phyloP scores from a whole-genome alignment of 2,113 vertebrate species.

The Thermophis baileyi region DNA sequence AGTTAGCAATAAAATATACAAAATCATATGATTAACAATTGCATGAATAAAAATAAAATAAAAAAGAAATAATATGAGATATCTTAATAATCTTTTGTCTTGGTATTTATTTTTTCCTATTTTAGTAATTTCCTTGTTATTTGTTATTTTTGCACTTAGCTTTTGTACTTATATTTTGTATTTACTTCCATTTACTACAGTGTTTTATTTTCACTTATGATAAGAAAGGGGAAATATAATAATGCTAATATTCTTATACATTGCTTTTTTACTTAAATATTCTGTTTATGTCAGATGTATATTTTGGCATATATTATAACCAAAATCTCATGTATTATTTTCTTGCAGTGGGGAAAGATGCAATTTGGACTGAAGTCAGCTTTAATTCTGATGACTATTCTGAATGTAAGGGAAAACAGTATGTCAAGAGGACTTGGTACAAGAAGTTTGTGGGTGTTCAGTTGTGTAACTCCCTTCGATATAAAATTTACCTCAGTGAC shows the following conservation, averaged over 20 bases:
- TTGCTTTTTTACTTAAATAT: not conserved
- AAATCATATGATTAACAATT: not conserved
- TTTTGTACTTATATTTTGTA: not conserved
- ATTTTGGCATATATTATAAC: conserved; percentile 1
- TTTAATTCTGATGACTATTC: conserved; percentile 88
- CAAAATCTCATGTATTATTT: conserved; percentile 27
- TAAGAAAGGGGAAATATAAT: not conserved
- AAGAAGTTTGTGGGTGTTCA: conserved; percentile 98
- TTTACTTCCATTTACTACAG: not conserved
- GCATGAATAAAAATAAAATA: not conserved
- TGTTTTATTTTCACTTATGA: not conserved
- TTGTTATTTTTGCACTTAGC: not conserved
- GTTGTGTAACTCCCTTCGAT: conserved; percentile 97
- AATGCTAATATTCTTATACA: not conserved
- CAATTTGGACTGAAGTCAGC: conserved; percentile 94
- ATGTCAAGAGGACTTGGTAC: conserved; percentile 96
- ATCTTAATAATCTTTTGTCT: not conserved
- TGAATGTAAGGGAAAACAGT: conserved; percentile 92
- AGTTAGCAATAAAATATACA: not conserved
- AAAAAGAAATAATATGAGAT: not conserved
- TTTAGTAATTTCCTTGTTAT: not conserved
- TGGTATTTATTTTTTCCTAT: not conserved
- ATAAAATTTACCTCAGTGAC: conserved; percentile 97
- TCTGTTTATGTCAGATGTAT: not conserved
- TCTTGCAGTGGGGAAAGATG: conserved; percentile 85